These are phyloP conservation scores for Fringilla coelebs DNA, from an alignment of 2,797 vertebrate species.

Conservation along the genomic window DNA sequence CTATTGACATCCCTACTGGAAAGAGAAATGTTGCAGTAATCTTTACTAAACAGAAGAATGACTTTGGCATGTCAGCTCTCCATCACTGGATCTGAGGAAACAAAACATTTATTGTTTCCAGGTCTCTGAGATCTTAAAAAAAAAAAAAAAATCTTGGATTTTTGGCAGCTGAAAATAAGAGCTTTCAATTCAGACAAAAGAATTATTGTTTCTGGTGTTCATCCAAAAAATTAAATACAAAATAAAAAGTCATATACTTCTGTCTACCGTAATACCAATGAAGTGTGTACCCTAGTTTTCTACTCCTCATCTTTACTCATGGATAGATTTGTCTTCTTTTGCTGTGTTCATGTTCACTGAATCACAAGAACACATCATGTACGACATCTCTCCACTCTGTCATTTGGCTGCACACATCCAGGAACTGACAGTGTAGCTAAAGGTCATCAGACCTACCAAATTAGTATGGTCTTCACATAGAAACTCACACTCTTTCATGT, in stretches of 20 bases:
- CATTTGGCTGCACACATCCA: background rate
- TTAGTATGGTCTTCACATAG: background rate
- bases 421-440: background rate
- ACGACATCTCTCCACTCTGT: background rate
- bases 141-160: background rate
- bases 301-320: background rate
- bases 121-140: background rate
- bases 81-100: background rate
- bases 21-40: background rate
- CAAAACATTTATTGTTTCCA: constrained; percentile 6
- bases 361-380: background rate
- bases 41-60: background rate
- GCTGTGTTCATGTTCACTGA: background rate
- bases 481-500: background rate
- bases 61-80: background rate
- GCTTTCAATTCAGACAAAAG: constrained; percentile 26
- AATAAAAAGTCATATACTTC: background rate
- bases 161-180: constrained; percentile 30
- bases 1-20: background rate
- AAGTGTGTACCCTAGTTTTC: background rate
- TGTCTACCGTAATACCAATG: background rate
- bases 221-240: constrained; percentile 5
- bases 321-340: background rate
- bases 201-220: constrained; percentile 20
- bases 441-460: background rate